These are phyloP conservation scores for Myotis lucifugus DNA, from an alignment of 2,113 vertebrate species.

Conservation along the genomic window DNA sequence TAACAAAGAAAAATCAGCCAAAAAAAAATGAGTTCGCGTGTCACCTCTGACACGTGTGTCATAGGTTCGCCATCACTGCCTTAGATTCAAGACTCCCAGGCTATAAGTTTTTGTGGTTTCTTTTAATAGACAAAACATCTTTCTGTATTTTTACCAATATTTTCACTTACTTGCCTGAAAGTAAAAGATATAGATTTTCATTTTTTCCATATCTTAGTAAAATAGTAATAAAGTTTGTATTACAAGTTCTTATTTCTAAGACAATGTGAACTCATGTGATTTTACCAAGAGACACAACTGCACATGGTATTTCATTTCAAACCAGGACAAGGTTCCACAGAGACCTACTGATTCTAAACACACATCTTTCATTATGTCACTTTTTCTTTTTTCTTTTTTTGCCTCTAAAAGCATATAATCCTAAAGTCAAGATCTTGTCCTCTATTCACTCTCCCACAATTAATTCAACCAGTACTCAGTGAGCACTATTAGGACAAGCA, in stretches of 20 bases:
- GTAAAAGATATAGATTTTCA: background rate
- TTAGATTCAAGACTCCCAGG: background rate
- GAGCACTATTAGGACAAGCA: background rate
- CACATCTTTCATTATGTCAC: background rate
- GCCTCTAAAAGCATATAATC: background rate
- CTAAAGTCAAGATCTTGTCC: background rate
- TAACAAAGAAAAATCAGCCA: too few species aligned
- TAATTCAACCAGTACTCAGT: background rate
- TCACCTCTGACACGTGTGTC: too few species aligned
- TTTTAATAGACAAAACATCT: background rate
- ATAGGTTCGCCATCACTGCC: too few species aligned
- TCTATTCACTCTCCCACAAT: background rate
- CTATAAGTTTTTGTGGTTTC: background rate
- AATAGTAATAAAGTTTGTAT: background rate
- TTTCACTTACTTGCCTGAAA: background rate
- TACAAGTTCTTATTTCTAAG: background rate
- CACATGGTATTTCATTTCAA: background rate
- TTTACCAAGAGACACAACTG: background rate
- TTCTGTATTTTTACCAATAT: background rate
- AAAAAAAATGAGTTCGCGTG: too few species aligned
- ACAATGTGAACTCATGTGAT: background rate
- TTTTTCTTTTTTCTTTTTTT: background rate
- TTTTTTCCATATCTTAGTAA: background rate
- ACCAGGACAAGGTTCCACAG: background rate
- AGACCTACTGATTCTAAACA: background rate